Evolutionary conservation across 2,113 vertebrate genomes (phyloP), one percentile per base, ranked within the genome.

Genomic region (Cryptotis parvus): DNA sequence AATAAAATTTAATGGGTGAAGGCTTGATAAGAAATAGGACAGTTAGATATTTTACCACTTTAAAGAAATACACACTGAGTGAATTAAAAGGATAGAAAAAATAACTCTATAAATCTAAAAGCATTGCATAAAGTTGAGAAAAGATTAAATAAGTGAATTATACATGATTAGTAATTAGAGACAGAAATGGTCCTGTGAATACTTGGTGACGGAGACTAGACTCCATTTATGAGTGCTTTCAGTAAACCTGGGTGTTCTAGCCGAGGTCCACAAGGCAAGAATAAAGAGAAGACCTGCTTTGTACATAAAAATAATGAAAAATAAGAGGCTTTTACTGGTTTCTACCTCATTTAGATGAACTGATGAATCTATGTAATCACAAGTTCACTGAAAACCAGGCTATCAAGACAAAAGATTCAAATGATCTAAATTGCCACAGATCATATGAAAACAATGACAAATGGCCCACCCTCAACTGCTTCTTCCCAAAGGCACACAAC

Each of bases 221-320:
- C 22, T 72, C 15, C 31, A 37, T 75, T 66, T 84, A 55, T 65
- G 68, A 78, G 84, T 77, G 14, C 6, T 10, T 22, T 81, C 35
- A 70, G 52, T 70, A 14, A 52, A 10, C n/a, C 68, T 83, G 55
- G 37, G 15, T 72, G 4, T 78, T 78, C 68, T 69, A 69, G 15
- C 69, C 75, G 10, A 90, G 79, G 41, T 74, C 27, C 41, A 90
- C 9, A 90, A 74, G 16, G 20, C 12, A 93, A 52, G 1, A 91
- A 70, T 15, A 74, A 78, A 93, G 33, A 41, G 14, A 27, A 92
- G 33, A 68, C 11, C 39, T 76, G 18, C 31, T 86, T 29, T 72
- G 4, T 49, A 18, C 27, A 68, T 45, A 83, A 93, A 80, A 93
- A 94, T 63, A 22, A 79, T 79, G n/a, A 6, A 76, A 89, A 79